These are phyloP conservation scores for Pyrocephalus nanus DNA, from an alignment of 2,797 vertebrate genomes.

Conservation along the genomic window DNA sequence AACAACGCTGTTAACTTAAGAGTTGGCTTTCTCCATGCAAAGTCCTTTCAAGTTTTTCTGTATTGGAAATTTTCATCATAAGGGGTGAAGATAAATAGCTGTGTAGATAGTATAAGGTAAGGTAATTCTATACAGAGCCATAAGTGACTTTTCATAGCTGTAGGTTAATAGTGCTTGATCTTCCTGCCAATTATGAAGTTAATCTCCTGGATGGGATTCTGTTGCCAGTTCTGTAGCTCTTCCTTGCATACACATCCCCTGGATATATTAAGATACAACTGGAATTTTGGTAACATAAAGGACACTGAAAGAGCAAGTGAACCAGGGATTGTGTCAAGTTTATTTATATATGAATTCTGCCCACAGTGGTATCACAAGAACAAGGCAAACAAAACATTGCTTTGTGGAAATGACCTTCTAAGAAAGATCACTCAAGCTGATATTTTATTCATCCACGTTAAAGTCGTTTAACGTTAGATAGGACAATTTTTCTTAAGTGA, in stretches of 20 bases:
- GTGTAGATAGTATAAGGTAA: neutral
- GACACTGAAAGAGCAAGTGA: neutral
- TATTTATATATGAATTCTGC: neutral
- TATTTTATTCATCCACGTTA: neutral
- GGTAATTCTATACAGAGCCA: neutral
- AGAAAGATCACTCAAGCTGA: neutral
- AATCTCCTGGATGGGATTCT: neutral
- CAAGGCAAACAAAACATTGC: neutral
- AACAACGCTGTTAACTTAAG: neutral
- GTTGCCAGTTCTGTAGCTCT: neutral
- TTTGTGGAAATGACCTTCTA: neutral
- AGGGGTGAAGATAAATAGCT: neutral
- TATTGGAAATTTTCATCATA: neutral
- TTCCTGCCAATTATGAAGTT: neutral
- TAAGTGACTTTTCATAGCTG: neutral
- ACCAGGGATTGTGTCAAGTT: neutral
- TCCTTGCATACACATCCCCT: neutral
- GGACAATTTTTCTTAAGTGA: neutral
- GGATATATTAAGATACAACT: neutral
- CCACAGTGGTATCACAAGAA: neutral
- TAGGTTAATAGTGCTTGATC: neutral
- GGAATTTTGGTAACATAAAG: neutral
- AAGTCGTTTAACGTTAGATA: neutral
- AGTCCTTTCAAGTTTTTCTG: neutral
- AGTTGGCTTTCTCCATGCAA: neutral